phyloP scores from a whole-genome alignment of 2,888 invertebrate genomes.

The Synergus itoensis region DNA sequence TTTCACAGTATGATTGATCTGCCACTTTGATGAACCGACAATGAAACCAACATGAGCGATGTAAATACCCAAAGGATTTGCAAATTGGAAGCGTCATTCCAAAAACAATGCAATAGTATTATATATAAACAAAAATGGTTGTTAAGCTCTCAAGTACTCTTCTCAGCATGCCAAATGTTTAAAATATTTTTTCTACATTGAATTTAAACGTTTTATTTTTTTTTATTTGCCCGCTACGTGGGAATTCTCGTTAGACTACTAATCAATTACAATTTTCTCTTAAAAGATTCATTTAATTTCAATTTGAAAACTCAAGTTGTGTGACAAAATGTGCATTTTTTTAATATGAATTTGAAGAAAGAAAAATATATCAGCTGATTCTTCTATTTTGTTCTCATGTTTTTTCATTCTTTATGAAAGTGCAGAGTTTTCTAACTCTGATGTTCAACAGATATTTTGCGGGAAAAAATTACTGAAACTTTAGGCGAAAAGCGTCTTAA shows the following conservation, averaged over 20 bases:
- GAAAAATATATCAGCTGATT: not conserved
- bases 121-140: not conserved
- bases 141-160: not conserved
- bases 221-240: too few species aligned
- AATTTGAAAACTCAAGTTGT: too few species aligned
- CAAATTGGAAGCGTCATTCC: not conserved
- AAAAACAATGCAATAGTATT: not conserved
- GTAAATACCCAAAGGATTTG: not conserved
- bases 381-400: not conserved
- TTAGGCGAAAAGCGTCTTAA: not conserved
- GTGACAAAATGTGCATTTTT: not conserved
- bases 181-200: too few species aligned
- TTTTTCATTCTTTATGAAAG: not conserved
- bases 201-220: too few species aligned
- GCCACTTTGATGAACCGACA: constrained; percentile 32
- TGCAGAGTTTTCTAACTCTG: constrained; percentile 15
- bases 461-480: constrained; percentile 5
- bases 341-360: not conserved
- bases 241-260: too few species aligned
- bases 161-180: too few species aligned
- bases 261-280: too few species aligned
- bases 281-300: too few species aligned
- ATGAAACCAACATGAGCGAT: constrained; percentile 26
- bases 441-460: constrained; percentile 11
- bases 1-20: constrained; percentile 13